Evolutionary conservation across 2,113 vertebrate species (phyloP).

Genomic region (Arothron firmamentum): DNA sequence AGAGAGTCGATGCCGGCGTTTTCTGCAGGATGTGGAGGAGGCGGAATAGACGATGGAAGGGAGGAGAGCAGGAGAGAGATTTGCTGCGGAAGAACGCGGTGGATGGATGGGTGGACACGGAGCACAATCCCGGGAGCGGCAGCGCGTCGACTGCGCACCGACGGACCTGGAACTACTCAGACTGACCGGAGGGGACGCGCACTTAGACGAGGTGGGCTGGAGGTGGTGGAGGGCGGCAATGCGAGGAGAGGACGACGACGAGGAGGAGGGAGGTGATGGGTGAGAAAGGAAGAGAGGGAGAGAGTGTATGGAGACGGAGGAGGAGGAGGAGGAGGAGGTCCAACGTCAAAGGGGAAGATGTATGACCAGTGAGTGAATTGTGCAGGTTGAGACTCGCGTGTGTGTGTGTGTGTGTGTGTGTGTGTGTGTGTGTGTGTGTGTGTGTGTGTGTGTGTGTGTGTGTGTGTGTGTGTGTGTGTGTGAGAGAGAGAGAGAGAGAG

Average conservation of each 20-base stretch:
- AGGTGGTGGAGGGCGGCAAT: conserved; percentile 35
- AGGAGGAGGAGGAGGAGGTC: conserved; percentile 52
- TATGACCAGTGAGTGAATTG: conserved; percentile 70
- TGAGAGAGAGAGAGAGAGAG: no score
- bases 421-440: background rate
- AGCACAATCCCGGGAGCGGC: conserved; percentile 9
- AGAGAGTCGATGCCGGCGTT: conserved; percentile 9
- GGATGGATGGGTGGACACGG: background rate
- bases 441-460: conserved; percentile 11
- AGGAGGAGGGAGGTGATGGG: conserved; percentile 9
- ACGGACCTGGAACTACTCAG: conserved; percentile 40
- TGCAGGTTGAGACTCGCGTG: conserved; percentile 64
- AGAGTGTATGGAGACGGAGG: conserved; percentile 20
- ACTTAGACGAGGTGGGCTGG: conserved; percentile 53
- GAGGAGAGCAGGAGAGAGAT: background rate
- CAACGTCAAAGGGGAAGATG: conserved; percentile 63
- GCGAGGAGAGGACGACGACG: conserved; percentile 6
- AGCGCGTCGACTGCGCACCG: background rate
- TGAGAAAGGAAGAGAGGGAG: conserved; percentile 19
- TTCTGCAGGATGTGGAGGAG: background rate
- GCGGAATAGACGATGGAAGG: background rate
- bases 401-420: conserved; percentile 8
- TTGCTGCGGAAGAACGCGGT: background rate
- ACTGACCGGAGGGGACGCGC: conserved; percentile 65
- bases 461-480: background rate